These are phyloP conservation scores for Siniperca undulata DNA, from an alignment of 2,797 vertebrate genomes.

Conservation along the genomic window DNA sequence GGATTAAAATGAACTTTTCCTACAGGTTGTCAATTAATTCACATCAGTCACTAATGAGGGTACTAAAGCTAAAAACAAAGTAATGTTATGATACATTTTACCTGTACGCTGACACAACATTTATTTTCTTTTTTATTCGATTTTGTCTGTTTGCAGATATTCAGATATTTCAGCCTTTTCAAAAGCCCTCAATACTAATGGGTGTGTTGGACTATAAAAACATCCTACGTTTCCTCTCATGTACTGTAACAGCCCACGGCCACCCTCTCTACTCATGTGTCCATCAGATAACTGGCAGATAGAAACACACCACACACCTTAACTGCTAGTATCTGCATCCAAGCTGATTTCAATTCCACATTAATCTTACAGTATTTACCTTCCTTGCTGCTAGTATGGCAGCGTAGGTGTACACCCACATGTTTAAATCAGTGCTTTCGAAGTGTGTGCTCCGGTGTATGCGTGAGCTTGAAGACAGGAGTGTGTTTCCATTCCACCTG, in stretches of 20 bases:
- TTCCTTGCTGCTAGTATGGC: neutral
- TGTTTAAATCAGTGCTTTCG: conserved; percentile 18
- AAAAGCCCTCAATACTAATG: conserved; percentile 27
- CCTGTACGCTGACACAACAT: neutral
- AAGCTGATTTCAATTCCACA: conserved; percentile 17
- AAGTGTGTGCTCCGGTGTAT: conserved; percentile 40
- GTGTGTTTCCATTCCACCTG: conserved; percentile 77
- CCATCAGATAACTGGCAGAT: conserved; percentile 22
- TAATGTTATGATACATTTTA: neutral
- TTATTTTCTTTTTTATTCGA: neutral
- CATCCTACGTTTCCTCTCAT: conserved; percentile 31
- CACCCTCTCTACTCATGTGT: conserved; percentile 15
- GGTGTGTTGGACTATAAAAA: conserved; percentile 21
- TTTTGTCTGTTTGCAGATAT: conserved; percentile 1
- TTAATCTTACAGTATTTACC: conserved; percentile 27
- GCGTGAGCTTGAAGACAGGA: conserved; percentile 46
- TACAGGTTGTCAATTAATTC: neutral
- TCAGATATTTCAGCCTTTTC: conserved; percentile 26
- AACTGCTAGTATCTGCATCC: conserved; percentile 12
- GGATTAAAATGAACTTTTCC: neutral
- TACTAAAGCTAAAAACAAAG: neutral
- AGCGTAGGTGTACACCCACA: conserved; percentile 20
- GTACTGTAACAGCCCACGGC: conserved; percentile 31
- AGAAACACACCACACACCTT: conserved; percentile 15
- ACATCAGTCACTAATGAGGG: neutral